Conservation (phyloP, 2,797 vertebrate genomes). For the Kryptolebias ocellatus region DNA sequence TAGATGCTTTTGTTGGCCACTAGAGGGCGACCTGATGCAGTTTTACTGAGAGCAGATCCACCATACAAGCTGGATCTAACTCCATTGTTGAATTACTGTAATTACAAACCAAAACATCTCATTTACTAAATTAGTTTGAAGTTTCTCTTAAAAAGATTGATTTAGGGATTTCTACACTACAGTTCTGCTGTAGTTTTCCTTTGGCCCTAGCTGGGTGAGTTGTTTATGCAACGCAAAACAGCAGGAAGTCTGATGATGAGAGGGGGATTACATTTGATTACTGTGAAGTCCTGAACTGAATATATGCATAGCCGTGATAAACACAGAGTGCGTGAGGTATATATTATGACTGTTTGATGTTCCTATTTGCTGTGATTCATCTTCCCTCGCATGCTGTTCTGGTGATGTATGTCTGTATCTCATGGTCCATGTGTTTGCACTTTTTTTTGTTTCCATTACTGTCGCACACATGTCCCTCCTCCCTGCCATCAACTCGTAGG, state of each 20-base stretch:
- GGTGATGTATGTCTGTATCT: constrained; percentile 72
- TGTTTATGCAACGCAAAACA: background rate
- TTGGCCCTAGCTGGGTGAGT: background rate
- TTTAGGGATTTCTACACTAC: background rate
- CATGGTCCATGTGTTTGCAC: constrained; percentile 69
- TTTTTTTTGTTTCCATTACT: constrained; percentile 76
- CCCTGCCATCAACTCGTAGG: constrained; percentile 78
- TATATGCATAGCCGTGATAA: background rate
- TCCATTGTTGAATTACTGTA: constrained; percentile 1
- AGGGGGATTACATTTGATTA: background rate
- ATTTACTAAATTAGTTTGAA: background rate
- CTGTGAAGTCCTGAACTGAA: constrained; percentile 4
- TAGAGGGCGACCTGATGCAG: constrained; percentile 54
- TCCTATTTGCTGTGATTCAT: constrained; percentile 40
- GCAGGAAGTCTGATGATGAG: constrained; percentile 2
- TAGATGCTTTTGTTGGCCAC: constrained; percentile 38
- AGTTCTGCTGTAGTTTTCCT: background rate
- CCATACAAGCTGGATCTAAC: background rate
- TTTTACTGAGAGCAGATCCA: constrained; percentile 11
- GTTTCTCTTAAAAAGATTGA: background rate
- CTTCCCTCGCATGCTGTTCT: constrained; percentile 59
- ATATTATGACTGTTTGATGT: constrained; percentile 9
- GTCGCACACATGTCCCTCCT: constrained; percentile 64
- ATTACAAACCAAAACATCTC: background rate
- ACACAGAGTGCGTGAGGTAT: background rate